Evolutionary conservation across 2,113 vertebrate genomes (phyloP).

Genomic region (Dicaeum eximium): DNA sequence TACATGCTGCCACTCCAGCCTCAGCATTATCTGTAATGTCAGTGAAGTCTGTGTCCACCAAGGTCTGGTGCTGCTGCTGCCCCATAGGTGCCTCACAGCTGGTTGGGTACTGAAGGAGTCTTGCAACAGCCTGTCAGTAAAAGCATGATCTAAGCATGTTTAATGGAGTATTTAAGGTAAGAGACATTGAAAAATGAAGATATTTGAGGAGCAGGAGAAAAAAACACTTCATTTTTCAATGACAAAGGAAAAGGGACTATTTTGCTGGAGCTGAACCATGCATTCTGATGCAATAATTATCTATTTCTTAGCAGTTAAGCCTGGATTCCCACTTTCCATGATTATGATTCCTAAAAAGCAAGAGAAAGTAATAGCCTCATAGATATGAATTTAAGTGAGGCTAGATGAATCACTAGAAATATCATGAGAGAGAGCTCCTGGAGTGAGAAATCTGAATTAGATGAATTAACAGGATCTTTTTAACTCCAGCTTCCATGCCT

Average conservation of each 20-base stretch:
- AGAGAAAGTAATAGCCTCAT: background rate
- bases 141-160: background rate
- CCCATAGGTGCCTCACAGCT: background rate
- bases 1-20: background rate
- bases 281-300: background rate
- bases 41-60: background rate
- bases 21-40: background rate
- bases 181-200: background rate
- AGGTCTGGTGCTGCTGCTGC: background rate
- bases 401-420: background rate
- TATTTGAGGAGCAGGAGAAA: background rate
- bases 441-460: background rate
- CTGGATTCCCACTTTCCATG: background rate
- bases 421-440: background rate
- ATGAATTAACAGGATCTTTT: background rate
- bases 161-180: background rate
- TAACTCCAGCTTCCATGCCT: background rate
- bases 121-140: background rate
- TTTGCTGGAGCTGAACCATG: background rate
- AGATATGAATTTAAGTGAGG: background rate
- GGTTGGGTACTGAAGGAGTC: background rate
- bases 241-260: background rate
- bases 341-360: background rate
- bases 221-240: background rate
- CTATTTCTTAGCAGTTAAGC: background rate